A percentile compares a stretch with the other conserved stretches of the same genome.
phyloP scores from a whole-genome alignment of 2,113 vertebrate genomes.

The Neodontobutis hainanensis region DNA sequence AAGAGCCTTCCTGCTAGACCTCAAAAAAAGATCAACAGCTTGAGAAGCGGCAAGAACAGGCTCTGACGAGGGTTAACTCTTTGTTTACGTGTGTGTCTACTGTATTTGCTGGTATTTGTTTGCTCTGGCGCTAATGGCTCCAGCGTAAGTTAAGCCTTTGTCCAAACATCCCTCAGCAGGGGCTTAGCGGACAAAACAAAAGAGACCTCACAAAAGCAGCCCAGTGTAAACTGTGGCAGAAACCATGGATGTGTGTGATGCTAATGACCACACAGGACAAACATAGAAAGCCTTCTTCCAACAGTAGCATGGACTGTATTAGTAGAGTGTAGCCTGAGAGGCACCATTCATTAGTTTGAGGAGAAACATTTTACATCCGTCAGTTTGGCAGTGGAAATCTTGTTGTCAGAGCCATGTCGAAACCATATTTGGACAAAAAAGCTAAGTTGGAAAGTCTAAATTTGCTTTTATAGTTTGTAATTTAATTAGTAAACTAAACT shows the following conservation, averaged over 20 bases:
- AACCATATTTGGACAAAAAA: too few species aligned
- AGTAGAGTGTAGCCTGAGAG: too few species aligned
- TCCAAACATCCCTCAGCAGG: conserved; percentile 63
- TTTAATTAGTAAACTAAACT: too few species aligned
- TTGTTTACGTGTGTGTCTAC: conserved; percentile 23
- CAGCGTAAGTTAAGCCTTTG: conserved; percentile 42
- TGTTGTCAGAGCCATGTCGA: too few species aligned
- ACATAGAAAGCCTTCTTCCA: not conserved
- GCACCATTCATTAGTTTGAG: too few species aligned
- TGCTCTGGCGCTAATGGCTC: conserved; percentile 44
- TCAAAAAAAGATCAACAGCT: conserved; percentile 6
- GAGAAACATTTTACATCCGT: too few species aligned
- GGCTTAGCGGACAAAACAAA: conserved; percentile 45
- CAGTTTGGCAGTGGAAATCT: too few species aligned
- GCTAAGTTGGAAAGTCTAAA: too few species aligned
- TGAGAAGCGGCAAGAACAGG: conserved; percentile 1
- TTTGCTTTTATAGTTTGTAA: too few species aligned
- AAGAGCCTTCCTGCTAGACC: conserved; percentile 4
- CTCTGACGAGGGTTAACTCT: not conserved
- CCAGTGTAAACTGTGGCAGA: not conserved
- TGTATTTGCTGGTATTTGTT: conserved; percentile 8
- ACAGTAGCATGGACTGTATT: too few species aligned
- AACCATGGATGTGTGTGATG: not conserved
- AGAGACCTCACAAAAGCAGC: not conserved
- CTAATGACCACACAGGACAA: not conserved